A percentile compares a stretch with the other conserved stretches of the same genome.
Evolutionary conservation across 2,113 vertebrate species (phyloP).

Genomic region (Actinemys pallida): DNA sequence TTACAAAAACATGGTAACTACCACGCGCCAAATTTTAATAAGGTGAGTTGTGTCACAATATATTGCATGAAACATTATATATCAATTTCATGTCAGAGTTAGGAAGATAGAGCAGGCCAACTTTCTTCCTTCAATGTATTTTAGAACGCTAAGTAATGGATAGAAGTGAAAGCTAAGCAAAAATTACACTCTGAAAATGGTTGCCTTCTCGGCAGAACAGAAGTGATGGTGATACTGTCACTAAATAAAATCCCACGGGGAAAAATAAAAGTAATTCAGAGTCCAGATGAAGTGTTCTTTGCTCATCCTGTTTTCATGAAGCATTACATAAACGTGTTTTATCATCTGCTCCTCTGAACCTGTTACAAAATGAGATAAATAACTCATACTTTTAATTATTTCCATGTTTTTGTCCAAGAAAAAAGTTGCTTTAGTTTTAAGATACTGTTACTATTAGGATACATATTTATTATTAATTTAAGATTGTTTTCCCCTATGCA

Average conservation of each 20-base stretch:
- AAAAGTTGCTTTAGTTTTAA: neutral
- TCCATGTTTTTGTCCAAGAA: neutral
- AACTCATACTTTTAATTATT: neutral
- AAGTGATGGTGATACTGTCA: neutral
- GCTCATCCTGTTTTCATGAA: neutral
- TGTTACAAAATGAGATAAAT: neutral
- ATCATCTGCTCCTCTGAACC: neutral
- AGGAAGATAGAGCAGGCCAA: neutral
- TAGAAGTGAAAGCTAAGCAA: neutral
- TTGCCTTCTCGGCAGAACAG: neutral
- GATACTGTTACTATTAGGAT: neutral
- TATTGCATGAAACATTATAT: neutral
- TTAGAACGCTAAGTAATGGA: neutral
- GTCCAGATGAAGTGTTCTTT: neutral
- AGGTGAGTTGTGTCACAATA: neutral
- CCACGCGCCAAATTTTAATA: neutral
- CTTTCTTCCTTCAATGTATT: neutral
- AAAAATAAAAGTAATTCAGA: neutral
- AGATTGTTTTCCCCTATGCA: neutral
- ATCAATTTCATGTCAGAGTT: neutral
- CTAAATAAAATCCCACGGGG: neutral
- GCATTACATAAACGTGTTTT: fast-evolving
- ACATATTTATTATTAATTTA: neutral
- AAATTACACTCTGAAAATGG: neutral
- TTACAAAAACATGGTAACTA: neutral